Percentiles rank a stretch among this genome's conserved stretches.
Conservation (phyloP, 2,888 invertebrate species). For the Oligia strigilis region DNA sequence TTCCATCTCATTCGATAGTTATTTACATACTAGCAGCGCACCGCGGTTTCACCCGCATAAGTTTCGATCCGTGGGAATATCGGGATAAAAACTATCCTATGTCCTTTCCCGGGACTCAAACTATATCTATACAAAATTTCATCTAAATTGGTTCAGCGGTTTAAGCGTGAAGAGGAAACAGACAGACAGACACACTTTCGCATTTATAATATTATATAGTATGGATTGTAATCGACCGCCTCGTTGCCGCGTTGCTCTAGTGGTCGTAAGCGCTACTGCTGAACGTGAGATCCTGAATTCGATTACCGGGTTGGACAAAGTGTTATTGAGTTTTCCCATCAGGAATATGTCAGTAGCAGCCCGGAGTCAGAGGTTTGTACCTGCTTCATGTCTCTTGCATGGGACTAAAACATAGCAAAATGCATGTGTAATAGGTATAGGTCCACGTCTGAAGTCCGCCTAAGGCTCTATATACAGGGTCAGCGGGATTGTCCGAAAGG, state of each 20-base stretch:
- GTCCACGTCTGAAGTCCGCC: too few relatives aligned
- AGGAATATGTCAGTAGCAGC: too few relatives aligned
- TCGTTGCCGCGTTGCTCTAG: not conserved
- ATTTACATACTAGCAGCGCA: conserved; percentile 25
- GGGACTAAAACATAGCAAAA: not conserved
- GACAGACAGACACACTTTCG: too few relatives aligned
- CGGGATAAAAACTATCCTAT: too few relatives aligned
- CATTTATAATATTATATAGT: too few relatives aligned
- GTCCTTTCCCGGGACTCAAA: too few relatives aligned
- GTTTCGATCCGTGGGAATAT: too few relatives aligned
- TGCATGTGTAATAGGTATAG: not conserved
- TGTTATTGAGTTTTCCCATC: not conserved
- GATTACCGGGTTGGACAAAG: not conserved
- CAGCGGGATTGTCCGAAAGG: too few relatives aligned
- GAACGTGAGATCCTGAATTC: not conserved
- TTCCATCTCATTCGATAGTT: conserved; percentile 25
- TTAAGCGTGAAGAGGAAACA: too few relatives aligned
- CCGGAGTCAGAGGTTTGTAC: not conserved
- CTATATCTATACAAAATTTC: too few relatives aligned
- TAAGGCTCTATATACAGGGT: not conserved
- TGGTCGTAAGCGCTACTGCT: not conserved
- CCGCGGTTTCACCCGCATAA: too few relatives aligned
- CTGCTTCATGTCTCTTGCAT: not conserved
- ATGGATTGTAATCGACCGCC: conserved; percentile 9
- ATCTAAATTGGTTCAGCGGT: too few relatives aligned